These are phyloP conservation scores for Silurus glanis DNA, from an alignment of 2,113 vertebrate genomes.

Conservation along the genomic window DNA sequence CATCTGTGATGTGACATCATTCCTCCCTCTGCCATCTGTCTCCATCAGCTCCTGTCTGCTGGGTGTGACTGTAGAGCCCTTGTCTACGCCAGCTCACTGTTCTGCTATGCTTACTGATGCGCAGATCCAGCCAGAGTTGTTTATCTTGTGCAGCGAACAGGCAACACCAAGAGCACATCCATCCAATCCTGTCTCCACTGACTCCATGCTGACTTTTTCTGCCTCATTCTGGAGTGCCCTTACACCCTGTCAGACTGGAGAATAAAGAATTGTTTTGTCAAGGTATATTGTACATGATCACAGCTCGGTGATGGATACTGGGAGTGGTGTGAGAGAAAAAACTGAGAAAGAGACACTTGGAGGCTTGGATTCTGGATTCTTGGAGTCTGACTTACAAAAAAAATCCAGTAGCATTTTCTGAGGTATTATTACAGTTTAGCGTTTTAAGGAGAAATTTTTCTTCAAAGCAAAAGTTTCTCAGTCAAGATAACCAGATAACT, in stretches of 20 bases:
- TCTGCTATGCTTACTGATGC: slow-evolving; percentile 33
- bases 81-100: slow-evolving; percentile 31
- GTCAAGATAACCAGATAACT: no score
- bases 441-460: slow-evolving; percentile 13
- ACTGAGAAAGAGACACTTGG: slow-evolving; percentile 4
- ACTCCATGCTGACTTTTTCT: background rate
- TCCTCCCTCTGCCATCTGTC: slow-evolving; percentile 50
- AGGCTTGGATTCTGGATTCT: background rate
- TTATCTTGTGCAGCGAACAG: background rate
- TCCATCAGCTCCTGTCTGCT: slow-evolving; percentile 43
- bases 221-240: background rate
- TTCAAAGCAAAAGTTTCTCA: slow-evolving; percentile 13
- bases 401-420: slow-evolving; percentile 16
- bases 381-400: slow-evolving; percentile 2
- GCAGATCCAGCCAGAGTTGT: slow-evolving; percentile 39
- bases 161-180: slow-evolving; percentile 16
- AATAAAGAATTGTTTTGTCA: slow-evolving; percentile 32
- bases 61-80: slow-evolving; percentile 20
- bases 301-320: slow-evolving; percentile 1
- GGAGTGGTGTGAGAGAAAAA: background rate
- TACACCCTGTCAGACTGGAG: slow-evolving; percentile 18
- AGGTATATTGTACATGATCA: background rate
- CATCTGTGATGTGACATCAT: slow-evolving; percentile 46
- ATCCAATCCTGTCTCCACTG: background rate
- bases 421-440: slow-evolving; percentile 35